A percentile compares a stretch with the other conserved stretches of the same genome.
Evolutionary conservation across 2,888 invertebrate species (phyloP).

Genomic region (Drosophila neonasuta): DNA sequence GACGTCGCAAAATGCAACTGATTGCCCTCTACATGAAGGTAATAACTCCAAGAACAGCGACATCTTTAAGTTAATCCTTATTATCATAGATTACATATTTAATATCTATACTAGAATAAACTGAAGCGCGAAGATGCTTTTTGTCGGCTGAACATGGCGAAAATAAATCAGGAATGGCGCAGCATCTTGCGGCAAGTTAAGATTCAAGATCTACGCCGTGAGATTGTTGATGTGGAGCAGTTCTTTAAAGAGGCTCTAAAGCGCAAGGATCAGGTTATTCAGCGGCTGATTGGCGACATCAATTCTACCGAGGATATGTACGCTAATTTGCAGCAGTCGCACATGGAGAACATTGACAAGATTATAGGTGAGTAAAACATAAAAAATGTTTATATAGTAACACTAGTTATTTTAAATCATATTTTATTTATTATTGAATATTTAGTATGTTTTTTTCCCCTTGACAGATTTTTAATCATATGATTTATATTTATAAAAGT

Average conservation of each 20-base stretch:
- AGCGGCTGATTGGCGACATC: constrained; percentile 85
- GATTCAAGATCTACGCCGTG: constrained; percentile 88
- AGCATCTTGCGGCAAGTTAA: constrained; percentile 89
- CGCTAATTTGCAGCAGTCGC: constrained; percentile 87
- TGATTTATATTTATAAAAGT: too few relatives aligned
- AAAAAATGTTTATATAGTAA: too few relatives aligned
- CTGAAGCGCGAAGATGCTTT: constrained; percentile 91
- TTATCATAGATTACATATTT: background rate
- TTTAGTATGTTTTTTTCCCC: too few relatives aligned
- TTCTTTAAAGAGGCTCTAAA: constrained; percentile 83
- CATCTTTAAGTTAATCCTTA: background rate
- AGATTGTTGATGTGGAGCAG: constrained; percentile 85
- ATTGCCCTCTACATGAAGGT: constrained; percentile 92
- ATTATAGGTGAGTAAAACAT: constrained; percentile 85
- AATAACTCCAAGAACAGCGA: constrained; percentile 31
- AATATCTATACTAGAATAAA: constrained; percentile 86
- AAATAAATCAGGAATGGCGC: constrained; percentile 93
- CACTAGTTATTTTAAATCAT: too few relatives aligned
- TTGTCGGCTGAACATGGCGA: constrained; percentile 90
- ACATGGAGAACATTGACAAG: constrained; percentile 87
- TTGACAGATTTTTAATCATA: too few relatives aligned
- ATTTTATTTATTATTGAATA: too few relatives aligned
- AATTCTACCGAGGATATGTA: constrained; percentile 89
- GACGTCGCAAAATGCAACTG: constrained; percentile 90
- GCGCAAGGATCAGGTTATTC: constrained; percentile 87